Conservation (phyloP, 2,888 invertebrate species). For the Vanessa cardui region DNA sequence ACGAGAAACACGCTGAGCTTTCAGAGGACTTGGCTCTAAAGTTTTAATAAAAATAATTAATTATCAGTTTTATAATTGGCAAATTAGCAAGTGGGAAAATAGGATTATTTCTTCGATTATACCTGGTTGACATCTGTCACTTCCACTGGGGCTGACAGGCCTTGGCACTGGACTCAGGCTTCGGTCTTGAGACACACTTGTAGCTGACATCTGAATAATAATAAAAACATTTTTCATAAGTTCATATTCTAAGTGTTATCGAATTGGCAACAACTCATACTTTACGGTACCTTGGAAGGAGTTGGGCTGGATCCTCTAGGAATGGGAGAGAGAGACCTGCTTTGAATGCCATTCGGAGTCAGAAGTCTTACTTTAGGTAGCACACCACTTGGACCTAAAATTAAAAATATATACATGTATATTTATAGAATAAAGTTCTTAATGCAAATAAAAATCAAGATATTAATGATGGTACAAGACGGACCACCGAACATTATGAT, state of each 20-base stretch:
- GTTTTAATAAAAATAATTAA: neutral
- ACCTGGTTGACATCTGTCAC: constrained; percentile 33
- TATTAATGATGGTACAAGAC: too few species aligned
- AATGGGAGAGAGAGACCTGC: constrained; percentile 55
- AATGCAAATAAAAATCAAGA: too few species aligned
- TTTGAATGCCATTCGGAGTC: constrained; percentile 43
- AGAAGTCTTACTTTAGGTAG: constrained; percentile 37
- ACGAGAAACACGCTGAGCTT: constrained; percentile 62
- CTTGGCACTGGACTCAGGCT: constrained; percentile 45
- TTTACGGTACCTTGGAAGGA: constrained; percentile 16
- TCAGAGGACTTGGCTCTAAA: constrained; percentile 69
- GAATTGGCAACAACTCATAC: neutral
- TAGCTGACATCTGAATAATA: constrained; percentile 4
- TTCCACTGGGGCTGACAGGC: constrained; percentile 28
- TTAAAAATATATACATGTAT: neutral
- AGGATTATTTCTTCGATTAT: neutral
- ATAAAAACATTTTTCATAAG: neutral
- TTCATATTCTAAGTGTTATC: neutral
- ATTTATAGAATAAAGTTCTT: too few species aligned
- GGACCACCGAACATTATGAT: too few species aligned
- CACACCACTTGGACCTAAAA: constrained; percentile 25
- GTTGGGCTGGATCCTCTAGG: constrained; percentile 23
- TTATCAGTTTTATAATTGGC: neutral
- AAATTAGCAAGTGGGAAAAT: too few species aligned
- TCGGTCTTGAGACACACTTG: constrained; percentile 31